Base-by-base conservation (phyloP, 2,113 vertebrate genomes). In the Cyprinus carpio region DNA sequence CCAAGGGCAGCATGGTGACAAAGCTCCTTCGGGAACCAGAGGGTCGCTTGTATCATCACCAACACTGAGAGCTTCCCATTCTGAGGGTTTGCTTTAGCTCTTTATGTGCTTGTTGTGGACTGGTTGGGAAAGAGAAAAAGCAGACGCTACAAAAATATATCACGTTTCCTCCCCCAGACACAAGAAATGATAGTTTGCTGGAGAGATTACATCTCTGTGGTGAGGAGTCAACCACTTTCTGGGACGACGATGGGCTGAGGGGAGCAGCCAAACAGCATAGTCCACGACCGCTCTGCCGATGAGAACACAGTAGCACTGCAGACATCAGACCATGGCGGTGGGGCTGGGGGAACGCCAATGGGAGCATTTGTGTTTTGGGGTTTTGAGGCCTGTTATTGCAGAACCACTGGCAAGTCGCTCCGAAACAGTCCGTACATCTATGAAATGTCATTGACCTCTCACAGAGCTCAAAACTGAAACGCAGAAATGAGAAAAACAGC, bases 81-180 rank as follows among this genome's bases (percentile, higher is more conserved):
- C 81, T 82, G 51, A 54, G 13, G 51, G 87, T 91, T 91, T 93
- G 83, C 86, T 87, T 93, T 91, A 91, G 90, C 89, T 83, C 88
- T 83, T 40, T 76, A 80, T 81, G 69, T 77, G 62, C 65, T 72
- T 40, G 12, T 72, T 23, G 49, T n/a, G 20, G 64, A 67, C 86
- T 81, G 83, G 84, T 72, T 71, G 23, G 49, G 31, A 87, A 81
- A 89, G 89, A 90, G 81, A 84, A 91, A 86, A 64, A 89, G 91
- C 84, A 92, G 91, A 92, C 90, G 78, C 89, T 85, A 88, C 85
- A 77, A 88, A 92, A 93, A 92, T 71, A 88, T 75, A 78, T 37
- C 62, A 18, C 27, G 27, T 56, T 62, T 49, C 49, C 62, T 27
- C 3, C 29, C 20, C 54, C 67, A 76, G 72, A 65, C 86, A 87